Conservation (phyloP, 2,113 vertebrate genomes). For the Apaloderma vittatum region DNA sequence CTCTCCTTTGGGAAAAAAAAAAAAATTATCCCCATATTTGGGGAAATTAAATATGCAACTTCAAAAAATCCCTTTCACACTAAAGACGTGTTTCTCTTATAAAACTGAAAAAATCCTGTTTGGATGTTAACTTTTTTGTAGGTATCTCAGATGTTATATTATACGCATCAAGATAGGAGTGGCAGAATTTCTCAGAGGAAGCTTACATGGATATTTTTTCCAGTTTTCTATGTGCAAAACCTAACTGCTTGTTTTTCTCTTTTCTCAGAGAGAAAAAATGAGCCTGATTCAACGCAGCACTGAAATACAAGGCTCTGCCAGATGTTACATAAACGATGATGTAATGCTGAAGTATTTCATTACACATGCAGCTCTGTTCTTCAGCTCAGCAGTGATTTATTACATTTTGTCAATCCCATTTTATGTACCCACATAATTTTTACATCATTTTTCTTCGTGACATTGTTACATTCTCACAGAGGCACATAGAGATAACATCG, state of each 20-base stretch:
- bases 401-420: conserved; percentile 81
- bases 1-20: neutral
- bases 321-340: conserved; percentile 84
- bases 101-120: neutral
- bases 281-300: conserved; percentile 72
- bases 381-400: conserved; percentile 81
- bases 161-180: neutral
- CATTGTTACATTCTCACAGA: conserved; percentile 80
- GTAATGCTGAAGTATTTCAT: conserved; percentile 82
- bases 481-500: conserved; percentile 72
- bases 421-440: conserved; percentile 81
- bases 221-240: conserved; percentile 65
- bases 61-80: neutral
- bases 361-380: conserved; percentile 79
- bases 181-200: neutral
- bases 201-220: neutral
- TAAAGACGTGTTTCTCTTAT: neutral
- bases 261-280: conserved; percentile 11
- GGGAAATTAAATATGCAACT: neutral
- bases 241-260: conserved; percentile 50
- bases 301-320: conserved; percentile 79
- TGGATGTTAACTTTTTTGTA: neutral
- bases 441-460: conserved; percentile 81
- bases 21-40: neutral
- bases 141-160: neutral